Evolutionary conservation across 1,140 invertebrate species (phyloP).

Genomic region (Dendrolimus kikuchii): DNA sequence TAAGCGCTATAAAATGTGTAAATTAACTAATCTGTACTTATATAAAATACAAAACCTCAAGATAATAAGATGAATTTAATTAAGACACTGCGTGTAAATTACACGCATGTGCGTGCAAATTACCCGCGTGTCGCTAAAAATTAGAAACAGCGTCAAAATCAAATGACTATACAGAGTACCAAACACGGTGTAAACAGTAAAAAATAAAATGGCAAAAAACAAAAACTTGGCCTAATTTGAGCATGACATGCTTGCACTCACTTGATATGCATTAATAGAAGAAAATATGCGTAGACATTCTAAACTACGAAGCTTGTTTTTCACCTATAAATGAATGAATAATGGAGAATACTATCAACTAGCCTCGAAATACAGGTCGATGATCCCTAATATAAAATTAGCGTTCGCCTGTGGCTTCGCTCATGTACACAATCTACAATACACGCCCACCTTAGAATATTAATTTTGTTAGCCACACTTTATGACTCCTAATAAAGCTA

Average conservation of each 20-base stretch:
- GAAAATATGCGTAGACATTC: background rate
- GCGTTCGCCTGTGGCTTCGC: constrained; percentile 1
- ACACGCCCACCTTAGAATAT: constrained; percentile 3
- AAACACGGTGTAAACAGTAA: constrained; percentile 7
- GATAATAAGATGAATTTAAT: too few species aligned
- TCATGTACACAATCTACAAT: too few species aligned
- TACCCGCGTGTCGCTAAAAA: too few species aligned
- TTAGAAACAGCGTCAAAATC: too few species aligned
- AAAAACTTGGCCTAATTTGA: constrained; percentile 29
- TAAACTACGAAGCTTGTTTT: constrained; percentile 7
- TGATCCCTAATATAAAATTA: constrained; percentile 46
- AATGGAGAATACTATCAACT: constrained; percentile 17
- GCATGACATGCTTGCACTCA: constrained; percentile 25
- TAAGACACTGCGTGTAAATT: too few species aligned
- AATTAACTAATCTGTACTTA: too few species aligned
- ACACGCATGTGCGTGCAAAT: too few species aligned
- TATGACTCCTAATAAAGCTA: too few species aligned
- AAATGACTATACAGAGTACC: background rate
- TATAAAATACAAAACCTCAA: too few species aligned
- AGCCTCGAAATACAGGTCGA: constrained; percentile 24
- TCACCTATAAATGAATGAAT: constrained; percentile 1
- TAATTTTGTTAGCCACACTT: constrained; percentile 1
- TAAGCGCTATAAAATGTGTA: too few species aligned
- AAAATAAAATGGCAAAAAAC: constrained; percentile 19
- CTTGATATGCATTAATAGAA: constrained; percentile 20